These are phyloP conservation scores for Chromobotia macracanthus DNA, from an alignment of 2,797 vertebrate genomes.

Conservation along the genomic window DNA sequence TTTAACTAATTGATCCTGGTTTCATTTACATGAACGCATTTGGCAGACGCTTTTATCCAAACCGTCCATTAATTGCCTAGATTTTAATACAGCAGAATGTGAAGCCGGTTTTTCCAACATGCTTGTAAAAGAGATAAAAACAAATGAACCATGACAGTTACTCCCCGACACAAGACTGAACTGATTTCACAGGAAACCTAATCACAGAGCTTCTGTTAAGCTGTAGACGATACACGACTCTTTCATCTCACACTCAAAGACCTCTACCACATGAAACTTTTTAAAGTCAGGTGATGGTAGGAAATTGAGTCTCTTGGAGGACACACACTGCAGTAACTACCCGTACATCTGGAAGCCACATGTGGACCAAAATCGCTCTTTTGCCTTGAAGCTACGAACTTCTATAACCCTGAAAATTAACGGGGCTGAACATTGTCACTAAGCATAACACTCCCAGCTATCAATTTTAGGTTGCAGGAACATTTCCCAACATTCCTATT, in stretches of 20 bases:
- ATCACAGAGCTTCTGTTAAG: constrained; percentile 46
- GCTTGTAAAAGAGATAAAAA: constrained; percentile 1
- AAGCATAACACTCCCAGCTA: constrained; percentile 4
- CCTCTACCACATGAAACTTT: constrained; percentile 3
- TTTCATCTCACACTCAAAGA: constrained; percentile 46
- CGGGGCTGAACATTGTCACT: background rate
- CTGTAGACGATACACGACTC: constrained; percentile 8
- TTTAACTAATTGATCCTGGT: background rate
- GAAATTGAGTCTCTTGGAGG: constrained; percentile 32
- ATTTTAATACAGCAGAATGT: background rate
- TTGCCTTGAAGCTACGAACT: constrained; percentile 9
- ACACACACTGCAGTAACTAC: constrained; percentile 49
- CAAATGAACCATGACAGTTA: constrained; percentile 32
- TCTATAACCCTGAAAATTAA: constrained; percentile 3
- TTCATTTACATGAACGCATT: too few relatives aligned
- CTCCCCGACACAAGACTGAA: constrained; percentile 11
- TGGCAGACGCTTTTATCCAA: too few relatives aligned
- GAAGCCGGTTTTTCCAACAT: background rate
- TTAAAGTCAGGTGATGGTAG: constrained; percentile 44
- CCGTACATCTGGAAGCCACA: constrained; percentile 64
- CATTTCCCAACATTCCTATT: too few relatives aligned
- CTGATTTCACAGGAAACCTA: constrained; percentile 15
- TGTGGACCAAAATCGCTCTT: constrained; percentile 39
- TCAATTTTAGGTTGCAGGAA: too few relatives aligned
- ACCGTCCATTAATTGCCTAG: background rate